Evolutionary conservation across 2,888 invertebrate species (phyloP).

Genomic region (Drosophila villosipedis): DNA sequence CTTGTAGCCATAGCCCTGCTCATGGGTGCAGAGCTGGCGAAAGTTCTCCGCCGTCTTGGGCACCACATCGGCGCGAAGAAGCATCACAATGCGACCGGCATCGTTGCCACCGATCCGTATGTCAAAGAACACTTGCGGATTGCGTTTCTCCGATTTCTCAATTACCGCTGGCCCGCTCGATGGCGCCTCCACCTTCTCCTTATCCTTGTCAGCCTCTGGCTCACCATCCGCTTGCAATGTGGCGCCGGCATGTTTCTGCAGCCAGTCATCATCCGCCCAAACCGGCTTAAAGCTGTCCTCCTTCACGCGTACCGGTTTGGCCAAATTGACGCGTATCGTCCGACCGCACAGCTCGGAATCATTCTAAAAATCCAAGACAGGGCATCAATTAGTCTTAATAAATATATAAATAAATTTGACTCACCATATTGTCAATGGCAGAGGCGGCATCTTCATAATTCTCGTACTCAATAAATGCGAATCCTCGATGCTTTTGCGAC

Average conservation of each 20-base stretch:
- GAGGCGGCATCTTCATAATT: slow-evolving; percentile 98
- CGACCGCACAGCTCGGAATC: slow-evolving; percentile 98
- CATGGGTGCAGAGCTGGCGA: slow-evolving; percentile 96
- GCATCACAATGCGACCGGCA: slow-evolving; percentile 95
- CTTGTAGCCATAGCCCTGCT: slow-evolving; percentile 98
- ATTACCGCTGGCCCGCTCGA: slow-evolving; percentile 81
- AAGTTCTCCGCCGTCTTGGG: slow-evolving; percentile 98
- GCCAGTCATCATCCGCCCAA: slow-evolving; percentile 99
- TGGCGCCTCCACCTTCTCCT: slow-evolving; percentile 53
- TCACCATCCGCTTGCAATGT: slow-evolving; percentile 88
- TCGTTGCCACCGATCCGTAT: slow-evolving; percentile 95
- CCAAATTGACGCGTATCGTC: slow-evolving; percentile 97
- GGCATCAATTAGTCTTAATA: neutral
- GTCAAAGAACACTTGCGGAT: slow-evolving; percentile 98
- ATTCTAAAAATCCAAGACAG: slow-evolving; percentile 88
- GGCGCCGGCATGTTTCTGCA: slow-evolving; percentile 98
- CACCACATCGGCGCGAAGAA: slow-evolving; percentile 95
- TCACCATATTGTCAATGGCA: slow-evolving; percentile 99
- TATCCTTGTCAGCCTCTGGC: slow-evolving; percentile 34
- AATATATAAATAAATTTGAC: neutral
- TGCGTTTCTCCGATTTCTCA: slow-evolving; percentile 86
- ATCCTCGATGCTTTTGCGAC: slow-evolving; percentile 98
- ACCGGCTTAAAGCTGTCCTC: slow-evolving; percentile 97
- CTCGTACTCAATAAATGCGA: slow-evolving; percentile 99
- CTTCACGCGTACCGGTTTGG: slow-evolving; percentile 98